A percentile compares a stretch with the other conserved stretches of the same genome.
phyloP scores from a whole-genome alignment of 2,888 invertebrate genomes.

The Matsumyia berberina region DNA sequence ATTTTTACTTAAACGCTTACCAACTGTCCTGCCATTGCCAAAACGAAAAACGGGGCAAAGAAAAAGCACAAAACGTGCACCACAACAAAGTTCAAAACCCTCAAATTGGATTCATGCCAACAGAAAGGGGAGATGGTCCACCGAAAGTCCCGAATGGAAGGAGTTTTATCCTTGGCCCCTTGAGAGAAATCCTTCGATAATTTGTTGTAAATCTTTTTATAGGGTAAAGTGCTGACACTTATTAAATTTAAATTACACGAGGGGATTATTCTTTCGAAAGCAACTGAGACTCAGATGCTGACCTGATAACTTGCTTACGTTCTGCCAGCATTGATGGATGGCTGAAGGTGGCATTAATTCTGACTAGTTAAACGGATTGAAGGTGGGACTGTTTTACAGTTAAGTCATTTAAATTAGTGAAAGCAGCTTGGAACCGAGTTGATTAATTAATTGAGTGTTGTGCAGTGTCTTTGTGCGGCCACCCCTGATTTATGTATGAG shows the following conservation, averaged over 20 bases:
- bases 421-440: neutral
- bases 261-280: constrained; percentile 7
- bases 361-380: neutral
- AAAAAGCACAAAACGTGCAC: neutral
- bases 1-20: neutral
- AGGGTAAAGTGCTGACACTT: constrained; percentile 54
- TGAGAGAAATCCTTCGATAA: constrained; percentile 19
- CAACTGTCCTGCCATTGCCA: neutral
- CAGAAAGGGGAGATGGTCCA: neutral
- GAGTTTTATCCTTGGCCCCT: neutral
- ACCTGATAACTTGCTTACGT: neutral
- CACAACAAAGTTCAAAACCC: constrained; percentile 20
- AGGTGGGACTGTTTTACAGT: neutral
- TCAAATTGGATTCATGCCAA: constrained; percentile 40
- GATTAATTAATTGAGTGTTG: neutral
- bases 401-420: constrained; percentile 1
- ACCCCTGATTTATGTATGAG: no score
- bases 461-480: neutral
- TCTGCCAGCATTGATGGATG: constrained; percentile 7
- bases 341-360: constrained; percentile 2
- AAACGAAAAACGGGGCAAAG: neutral
- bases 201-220: constrained; percentile 36
- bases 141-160: neutral
- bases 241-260: constrained; percentile 52
- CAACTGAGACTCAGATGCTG: constrained; percentile 10